Evolutionary conservation across 2,113 vertebrate genomes (phyloP), one percentile per base, ranked within the genome.

Genomic region (Xiphorhynchus elegans): DNA sequence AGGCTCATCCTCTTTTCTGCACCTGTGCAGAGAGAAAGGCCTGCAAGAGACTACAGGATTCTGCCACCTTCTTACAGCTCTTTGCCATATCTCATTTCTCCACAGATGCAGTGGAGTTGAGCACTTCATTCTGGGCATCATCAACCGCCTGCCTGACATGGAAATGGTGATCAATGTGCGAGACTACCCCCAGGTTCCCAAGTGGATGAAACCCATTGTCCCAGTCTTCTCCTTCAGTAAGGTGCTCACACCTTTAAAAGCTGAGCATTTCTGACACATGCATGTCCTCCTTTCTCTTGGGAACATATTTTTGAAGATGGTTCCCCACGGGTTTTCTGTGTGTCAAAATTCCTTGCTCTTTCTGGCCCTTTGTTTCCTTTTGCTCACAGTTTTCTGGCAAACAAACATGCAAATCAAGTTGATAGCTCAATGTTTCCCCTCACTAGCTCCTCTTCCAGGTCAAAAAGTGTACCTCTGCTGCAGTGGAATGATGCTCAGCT

Each of bases 171-270:
- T 99, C 78, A 99, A 99, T 62, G 99, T 99, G 33, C 97, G 99
- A 59, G 99, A 99, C 94, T 99, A 99, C 87, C 99, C 99, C 26
- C 99, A 99, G 95, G 98, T 99, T 60, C 99, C 99, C 66, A 97
- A 93, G 42, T 99, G 99, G 99, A 98, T 99, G 97, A 98, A 98
- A 60, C 98, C 99, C 3, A 81, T 96, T 21, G 97, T 99, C 60
- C 99, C 99, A 2, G 97, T 99, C 88, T 98, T 99, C 94, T 99
- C 99, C 74, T 99, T 99, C 96, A 99, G 99, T 98, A 99, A 99
- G 99, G 99, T 99, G 91, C 92, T 97, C 39, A 56, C 33, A 29
- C 21, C 29, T 91, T 55, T 42, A 21, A 39, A 66, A 72, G 18
- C 47, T 70, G 46, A 49, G 55, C 60, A 9, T 87, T 88, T 60